Evolutionary conservation across 2,888 invertebrate genomes (phyloP).

Genomic region (Andrena bucephala): DNA sequence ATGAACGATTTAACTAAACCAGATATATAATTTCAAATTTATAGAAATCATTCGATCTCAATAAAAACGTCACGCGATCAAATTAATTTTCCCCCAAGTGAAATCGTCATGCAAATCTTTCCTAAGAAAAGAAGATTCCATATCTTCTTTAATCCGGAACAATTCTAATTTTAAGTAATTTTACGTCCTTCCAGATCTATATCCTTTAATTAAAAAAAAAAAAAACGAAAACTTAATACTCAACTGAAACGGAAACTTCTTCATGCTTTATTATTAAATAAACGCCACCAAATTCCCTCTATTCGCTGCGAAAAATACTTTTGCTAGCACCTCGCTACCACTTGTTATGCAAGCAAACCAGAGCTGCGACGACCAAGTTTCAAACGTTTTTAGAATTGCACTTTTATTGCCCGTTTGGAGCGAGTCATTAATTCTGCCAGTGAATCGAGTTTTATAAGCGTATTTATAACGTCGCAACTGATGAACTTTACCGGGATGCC

Average conservation of each 20-base stretch:
- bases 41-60: too few relatives aligned
- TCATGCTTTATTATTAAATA: background rate
- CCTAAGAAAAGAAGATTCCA: too few relatives aligned
- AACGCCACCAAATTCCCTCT: background rate
- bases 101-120: too few relatives aligned
- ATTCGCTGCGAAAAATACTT: background rate
- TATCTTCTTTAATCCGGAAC: too few relatives aligned
- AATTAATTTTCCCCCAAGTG: too few relatives aligned
- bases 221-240: background rate
- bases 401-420: background rate
- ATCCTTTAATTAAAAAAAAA: background rate
- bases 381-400: background rate
- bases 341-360: constrained; percentile 15
- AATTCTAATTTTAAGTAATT: too few relatives aligned
- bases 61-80: too few relatives aligned
- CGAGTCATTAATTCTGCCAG: background rate
- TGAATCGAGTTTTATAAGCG: constrained; percentile 1
- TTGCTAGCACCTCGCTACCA: background rate
- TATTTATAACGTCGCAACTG: constrained; percentile 18
- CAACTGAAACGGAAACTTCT: background rate
- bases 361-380: background rate
- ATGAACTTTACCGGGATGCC: constrained; percentile 46
- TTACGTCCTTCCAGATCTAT: too few relatives aligned
- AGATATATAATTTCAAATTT: too few relatives aligned
- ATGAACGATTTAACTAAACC: background rate